These are phyloP conservation scores for Aromia moschata DNA, from an alignment of 2,888 invertebrate genomes.

Conservation along the genomic window DNA sequence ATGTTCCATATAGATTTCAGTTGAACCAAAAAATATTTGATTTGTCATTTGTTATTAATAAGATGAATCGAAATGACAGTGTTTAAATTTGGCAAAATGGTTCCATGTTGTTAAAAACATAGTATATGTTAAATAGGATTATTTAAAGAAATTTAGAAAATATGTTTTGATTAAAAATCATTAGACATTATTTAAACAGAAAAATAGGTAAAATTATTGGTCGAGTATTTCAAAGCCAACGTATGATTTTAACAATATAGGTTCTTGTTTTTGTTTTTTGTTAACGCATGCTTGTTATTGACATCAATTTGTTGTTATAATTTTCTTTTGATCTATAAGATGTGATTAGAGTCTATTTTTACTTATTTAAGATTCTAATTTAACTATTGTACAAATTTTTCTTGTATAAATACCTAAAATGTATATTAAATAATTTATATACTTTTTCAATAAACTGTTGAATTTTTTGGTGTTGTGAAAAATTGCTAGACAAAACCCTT, in stretches of 20 bases:
- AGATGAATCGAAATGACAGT: slow-evolving; percentile 34
- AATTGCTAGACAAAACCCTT: no score
- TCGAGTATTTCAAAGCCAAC: no score
- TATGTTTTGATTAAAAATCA: background rate
- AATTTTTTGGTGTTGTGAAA: slow-evolving; percentile 27
- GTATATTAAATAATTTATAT: slow-evolving; percentile 35
- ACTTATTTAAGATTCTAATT: slow-evolving; percentile 36
- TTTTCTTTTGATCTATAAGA: slow-evolving; percentile 6
- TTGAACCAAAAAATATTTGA: slow-evolving; percentile 22
- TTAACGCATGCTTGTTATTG: background rate
- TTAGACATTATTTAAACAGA: background rate
- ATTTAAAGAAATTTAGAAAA: background rate
- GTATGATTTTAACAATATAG: slow-evolving; percentile 9
- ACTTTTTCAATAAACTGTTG: slow-evolving; percentile 40
- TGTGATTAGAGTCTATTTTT: slow-evolving; percentile 31
- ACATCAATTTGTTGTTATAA: background rate
- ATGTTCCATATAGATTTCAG: background rate
- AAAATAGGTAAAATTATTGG: background rate
- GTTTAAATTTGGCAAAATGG: background rate
- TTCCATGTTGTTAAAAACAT: background rate
- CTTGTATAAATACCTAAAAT: slow-evolving; percentile 30
- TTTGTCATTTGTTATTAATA: slow-evolving; percentile 46
- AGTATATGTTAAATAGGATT: no score
- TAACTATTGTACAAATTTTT: slow-evolving; percentile 37
- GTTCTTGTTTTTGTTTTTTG: background rate